phyloP scores from a whole-genome alignment of 2,113 vertebrate species.

The Myotis lucifugus region DNA sequence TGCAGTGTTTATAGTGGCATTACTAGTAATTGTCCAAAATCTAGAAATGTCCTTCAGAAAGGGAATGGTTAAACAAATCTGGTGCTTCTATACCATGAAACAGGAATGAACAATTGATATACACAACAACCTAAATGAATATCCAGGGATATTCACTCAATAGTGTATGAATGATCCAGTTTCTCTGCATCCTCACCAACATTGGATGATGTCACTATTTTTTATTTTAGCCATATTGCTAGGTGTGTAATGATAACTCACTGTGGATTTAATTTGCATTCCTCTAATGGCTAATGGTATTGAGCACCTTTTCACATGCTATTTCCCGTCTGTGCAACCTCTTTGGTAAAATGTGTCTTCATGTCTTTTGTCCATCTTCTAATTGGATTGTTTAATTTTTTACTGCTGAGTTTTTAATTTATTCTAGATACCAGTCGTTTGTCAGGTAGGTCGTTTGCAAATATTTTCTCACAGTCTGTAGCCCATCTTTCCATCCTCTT shows the following conservation, averaged over 20 bases:
- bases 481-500: neutral
- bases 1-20: neutral
- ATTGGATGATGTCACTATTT: no score
- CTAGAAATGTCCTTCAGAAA: neutral
- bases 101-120: neutral
- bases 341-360: no score
- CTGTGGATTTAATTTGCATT: no score
- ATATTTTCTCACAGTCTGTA: neutral
- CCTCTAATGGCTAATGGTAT: no score
- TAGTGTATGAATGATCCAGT: no score
- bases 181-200: no score
- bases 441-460: neutral
- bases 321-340: no score
- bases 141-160: no score
- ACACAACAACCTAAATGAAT: neutral
- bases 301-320: no score
- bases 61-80: neutral
- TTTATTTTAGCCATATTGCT: no score
- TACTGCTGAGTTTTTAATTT: neutral
- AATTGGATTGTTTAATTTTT: neutral
- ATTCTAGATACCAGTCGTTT: neutral
- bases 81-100: neutral
- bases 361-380: no score
- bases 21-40: neutral
- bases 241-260: no score